phyloP scores from a whole-genome alignment of 2,888 invertebrate species.

The Troides helena region DNA sequence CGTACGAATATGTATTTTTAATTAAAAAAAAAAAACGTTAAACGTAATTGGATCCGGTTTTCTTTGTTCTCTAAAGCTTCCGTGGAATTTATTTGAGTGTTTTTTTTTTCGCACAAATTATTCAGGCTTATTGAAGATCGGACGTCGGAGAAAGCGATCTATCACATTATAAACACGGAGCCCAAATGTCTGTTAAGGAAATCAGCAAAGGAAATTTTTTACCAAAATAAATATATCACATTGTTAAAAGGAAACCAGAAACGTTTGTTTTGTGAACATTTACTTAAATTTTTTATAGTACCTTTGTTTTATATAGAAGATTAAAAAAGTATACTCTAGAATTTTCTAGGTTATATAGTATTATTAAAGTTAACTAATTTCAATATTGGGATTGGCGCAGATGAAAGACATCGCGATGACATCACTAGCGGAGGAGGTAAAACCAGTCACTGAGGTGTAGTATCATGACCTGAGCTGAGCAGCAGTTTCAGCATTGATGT shows the following conservation, averaged over 20 bases:
- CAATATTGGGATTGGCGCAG: no score
- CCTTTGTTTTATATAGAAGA: no score
- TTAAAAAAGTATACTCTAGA: no score
- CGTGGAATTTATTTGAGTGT: conserved; percentile 52
- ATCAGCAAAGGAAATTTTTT: conserved; percentile 51
- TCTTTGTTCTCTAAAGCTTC: conserved; percentile 49
- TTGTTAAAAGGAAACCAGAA: conserved; percentile 5
- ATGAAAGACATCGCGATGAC: no score
- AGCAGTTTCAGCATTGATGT: no score
- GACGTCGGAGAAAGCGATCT: conserved; percentile 58
- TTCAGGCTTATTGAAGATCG: conserved; percentile 66
- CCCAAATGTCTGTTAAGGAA: conserved; percentile 33
- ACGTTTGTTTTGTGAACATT: neutral
- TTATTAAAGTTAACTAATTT: no score
- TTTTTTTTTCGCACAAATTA: conserved; percentile 58
- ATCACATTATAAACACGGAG: conserved; percentile 52
- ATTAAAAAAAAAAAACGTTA: conserved; percentile 50
- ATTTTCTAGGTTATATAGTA: no score
- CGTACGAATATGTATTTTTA: conserved; percentile 40
- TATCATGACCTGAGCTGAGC: no score
- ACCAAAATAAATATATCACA: conserved; percentile 59
- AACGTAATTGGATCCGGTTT: conserved; percentile 51
- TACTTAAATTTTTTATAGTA: neutral
- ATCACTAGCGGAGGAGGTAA: no score
- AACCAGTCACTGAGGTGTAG: no score